Evolutionary conservation across 92 coral and sea anemone genomes (phyloP), one percentile per base, ranked within the genome.

Genomic region (Phenganax stokvisi): DNA sequence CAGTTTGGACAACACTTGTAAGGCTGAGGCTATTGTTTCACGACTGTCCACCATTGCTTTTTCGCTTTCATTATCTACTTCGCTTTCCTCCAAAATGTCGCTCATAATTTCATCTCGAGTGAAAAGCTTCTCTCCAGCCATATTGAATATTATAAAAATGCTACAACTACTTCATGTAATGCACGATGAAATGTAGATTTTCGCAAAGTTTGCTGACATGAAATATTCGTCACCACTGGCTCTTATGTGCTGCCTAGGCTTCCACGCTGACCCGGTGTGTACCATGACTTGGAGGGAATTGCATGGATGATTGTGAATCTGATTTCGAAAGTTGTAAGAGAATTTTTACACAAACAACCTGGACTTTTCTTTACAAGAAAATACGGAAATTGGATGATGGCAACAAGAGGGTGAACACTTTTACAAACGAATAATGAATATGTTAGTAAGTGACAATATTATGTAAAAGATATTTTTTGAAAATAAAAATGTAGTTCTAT

Each of bases 1-100:
- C n/a, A n/a, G n/a, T n/a, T n/a, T n/a, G n/a, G 65, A 47, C 65
- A 86, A 68, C 20, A 80, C 83, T 9, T 51, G 76, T 72, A 82
- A 72, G 16, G 89, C 83, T 74, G 12, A 51, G 63, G 60, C 54
- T 9, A 86, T 81, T 60, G 77, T 51, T 72, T 72, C 57, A 9
- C n/a, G 3, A 25, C 57, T 6, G n/a, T 29, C 58, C 44, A 72
- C 77, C 9, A 31, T 25, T 11, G 56, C 31, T 44, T 72, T 72
- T 72, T 54, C 12, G 9, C 9, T 54, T 72, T 72, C 77, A 72
- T 51, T 25, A 52, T 72, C 58, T 51, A n/a, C 25, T 72, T 72
- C 3, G 12, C 56, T 72, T 72, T 72, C 57, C 10, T 3, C 20
- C 51, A 72, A 11, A 72, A 72, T 44, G 44, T 72, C 77, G 16